phyloP scores from a whole-genome alignment of 1,140 invertebrate genomes.

The Sitobion miscanthi region DNA sequence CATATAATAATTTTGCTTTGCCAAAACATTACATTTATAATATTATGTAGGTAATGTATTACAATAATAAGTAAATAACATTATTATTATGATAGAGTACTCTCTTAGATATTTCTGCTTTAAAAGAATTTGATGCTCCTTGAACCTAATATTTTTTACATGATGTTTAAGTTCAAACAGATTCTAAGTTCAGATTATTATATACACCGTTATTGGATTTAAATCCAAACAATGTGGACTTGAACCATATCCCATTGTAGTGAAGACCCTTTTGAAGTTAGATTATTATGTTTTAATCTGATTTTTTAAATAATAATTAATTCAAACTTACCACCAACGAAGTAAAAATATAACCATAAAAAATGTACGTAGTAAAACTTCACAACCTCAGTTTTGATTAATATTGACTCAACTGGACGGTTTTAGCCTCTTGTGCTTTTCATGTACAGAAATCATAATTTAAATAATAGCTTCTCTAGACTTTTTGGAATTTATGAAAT shows the following conservation, averaged over 20 bases:
- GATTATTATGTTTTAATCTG: background rate
- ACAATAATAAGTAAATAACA: background rate
- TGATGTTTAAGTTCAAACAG: background rate
- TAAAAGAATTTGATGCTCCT: background rate
- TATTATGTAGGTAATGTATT: too few species aligned
- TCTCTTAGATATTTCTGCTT: background rate
- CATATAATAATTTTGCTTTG: background rate
- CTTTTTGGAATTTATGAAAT: background rate
- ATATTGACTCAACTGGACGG: background rate
- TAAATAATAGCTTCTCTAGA: background rate
- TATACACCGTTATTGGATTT: background rate
- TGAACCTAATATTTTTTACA: background rate
- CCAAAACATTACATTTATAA: background rate
- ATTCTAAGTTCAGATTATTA: background rate
- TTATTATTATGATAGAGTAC: background rate
- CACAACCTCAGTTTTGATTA: background rate
- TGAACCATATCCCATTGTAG: too few species aligned
- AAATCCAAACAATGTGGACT: background rate
- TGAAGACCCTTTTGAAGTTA: background rate
- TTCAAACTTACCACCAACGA: background rate
- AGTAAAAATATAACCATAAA: background rate
- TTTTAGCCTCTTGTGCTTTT: too few species aligned
- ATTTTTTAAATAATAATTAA: background rate
- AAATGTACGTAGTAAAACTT: background rate
- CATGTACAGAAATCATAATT: background rate